Evolutionary conservation across 64 coral and sea anemone genomes (phyloP), one percentile per base, ranked within the genome.

Genomic region (Astreopora myriophthalma): DNA sequence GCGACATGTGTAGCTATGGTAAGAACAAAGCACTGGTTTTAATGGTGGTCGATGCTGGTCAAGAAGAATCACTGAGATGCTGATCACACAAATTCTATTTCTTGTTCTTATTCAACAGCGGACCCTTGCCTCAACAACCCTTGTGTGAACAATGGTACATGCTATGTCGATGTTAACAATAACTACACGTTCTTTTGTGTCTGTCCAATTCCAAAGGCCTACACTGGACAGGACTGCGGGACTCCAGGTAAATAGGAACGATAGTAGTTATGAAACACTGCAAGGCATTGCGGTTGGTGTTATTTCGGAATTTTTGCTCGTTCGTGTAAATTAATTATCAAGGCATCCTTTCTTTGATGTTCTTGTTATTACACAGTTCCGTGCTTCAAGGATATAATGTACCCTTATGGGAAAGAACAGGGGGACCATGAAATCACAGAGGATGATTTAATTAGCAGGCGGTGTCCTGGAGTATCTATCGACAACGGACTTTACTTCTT

Each of bases 1-100:
- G 94, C 42, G n/a, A 61, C 42, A 58, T 40, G 19, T 96, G 94
- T 57, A 62, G 11, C 8, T 6, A 28, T n/a, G 75, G 75, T 78
- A 78, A n/a, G n/a, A n/a, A n/a, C n/a, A n/a, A n/a, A n/a, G 4
- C 13, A 72, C 14, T 14, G 6, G 6, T 44, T 11, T 44, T 44
- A 11, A 5, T 44, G 6, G 40, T 44, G 6, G 40, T 44, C 40
- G 11, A 44, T 44, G 6, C 1, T 44, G 6, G 12, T 55, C 17
- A 14, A 20, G 20, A 26, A 64, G 1, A 3, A 7, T 70, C 13
- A 16, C 28, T 70, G 29, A 70, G 67, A 32, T 32, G 6, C 12
- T 33, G 11, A 16, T 5, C 62, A 8, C 5, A 26, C 22, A 26
- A 3, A 26, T 7, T 24, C 6, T 12, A 6, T 73, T 73, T 73